Conservation (phyloP, 2,888 invertebrate genomes). For the Macrostomum cliftonense region DNA sequence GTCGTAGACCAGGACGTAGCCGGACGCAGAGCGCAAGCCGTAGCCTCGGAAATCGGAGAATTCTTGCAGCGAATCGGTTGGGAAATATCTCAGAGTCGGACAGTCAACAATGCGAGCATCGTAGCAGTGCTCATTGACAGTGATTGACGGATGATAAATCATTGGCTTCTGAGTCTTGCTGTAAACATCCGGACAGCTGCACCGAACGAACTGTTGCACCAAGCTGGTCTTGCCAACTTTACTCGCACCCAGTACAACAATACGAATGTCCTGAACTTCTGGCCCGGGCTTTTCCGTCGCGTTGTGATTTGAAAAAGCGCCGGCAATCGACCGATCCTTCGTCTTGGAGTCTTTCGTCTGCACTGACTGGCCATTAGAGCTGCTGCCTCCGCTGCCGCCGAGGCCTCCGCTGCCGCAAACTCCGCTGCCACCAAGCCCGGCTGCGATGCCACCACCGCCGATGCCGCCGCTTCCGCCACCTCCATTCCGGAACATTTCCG, state of each 20-base stretch:
- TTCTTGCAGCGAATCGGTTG: slow-evolving; percentile 73
- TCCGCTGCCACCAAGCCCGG: too few species aligned
- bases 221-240: slow-evolving; percentile 82
- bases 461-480: too few species aligned
- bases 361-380: too few species aligned
- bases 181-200: slow-evolving; percentile 61
- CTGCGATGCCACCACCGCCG: too few species aligned
- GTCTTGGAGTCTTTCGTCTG: too few species aligned
- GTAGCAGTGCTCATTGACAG: slow-evolving; percentile 64
- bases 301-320: too few species aligned
- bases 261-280: slow-evolving; percentile 55
- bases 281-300: too few species aligned
- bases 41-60: slow-evolving; percentile 53
- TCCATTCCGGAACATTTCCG: too few species aligned
- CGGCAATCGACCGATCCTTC: too few species aligned
- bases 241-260: slow-evolving; percentile 67
- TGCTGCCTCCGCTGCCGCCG: too few species aligned
- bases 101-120: slow-evolving; percentile 52
- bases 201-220: slow-evolving; percentile 64
- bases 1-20: slow-evolving; percentile 81
- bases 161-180: slow-evolving; percentile 54
- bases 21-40: slow-evolving; percentile 43
- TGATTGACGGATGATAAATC: slow-evolving; percentile 62
- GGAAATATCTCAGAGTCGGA: slow-evolving; percentile 60
- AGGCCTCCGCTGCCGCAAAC: too few species aligned